These are phyloP conservation scores for Eulemur rufifrons DNA, from an alignment of 2,113 vertebrate genomes.

Conservation along the genomic window DNA sequence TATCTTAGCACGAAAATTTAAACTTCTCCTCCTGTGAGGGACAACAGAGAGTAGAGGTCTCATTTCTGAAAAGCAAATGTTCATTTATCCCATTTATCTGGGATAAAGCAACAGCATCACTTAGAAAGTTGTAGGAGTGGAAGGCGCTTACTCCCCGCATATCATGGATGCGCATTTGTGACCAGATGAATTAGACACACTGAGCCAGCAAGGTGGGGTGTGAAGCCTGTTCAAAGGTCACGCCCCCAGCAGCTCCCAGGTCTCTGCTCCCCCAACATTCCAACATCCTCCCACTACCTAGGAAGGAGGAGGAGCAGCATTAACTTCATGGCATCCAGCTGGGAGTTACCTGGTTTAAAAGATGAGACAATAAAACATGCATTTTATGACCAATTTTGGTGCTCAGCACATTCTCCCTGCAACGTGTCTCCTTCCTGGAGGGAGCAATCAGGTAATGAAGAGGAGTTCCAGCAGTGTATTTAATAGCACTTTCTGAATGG, in stretches of 20 bases:
- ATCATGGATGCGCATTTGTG: not conserved
- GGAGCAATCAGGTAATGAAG: not conserved
- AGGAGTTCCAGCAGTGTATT: fast-evolving
- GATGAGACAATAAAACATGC: not conserved
- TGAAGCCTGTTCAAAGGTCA: not conserved
- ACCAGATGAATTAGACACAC: not conserved
- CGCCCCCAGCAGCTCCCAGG: fast-evolving
- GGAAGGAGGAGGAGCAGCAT: not conserved
- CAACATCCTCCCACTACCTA: not conserved
- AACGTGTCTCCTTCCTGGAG: not conserved
- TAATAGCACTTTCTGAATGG: not conserved
- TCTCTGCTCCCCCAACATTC: not conserved
- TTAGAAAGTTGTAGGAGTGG: not conserved
- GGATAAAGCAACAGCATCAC: not conserved
- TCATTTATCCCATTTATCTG: not conserved
- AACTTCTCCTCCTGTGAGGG: not conserved
- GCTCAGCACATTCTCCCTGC: not conserved
- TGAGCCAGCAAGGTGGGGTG: not conserved
- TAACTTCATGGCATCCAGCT: not conserved
- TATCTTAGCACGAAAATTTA: not conserved
- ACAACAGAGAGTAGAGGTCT: not conserved
- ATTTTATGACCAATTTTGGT: fast-evolving
- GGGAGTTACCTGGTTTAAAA: not conserved
- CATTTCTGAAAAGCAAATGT: not conserved
- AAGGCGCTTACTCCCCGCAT: not conserved